A percentile compares a stretch with the other conserved stretches of the same genome.
phyloP scores from a whole-genome alignment of 2,888 invertebrate genomes.

The Ariolimax columbianus region DNA sequence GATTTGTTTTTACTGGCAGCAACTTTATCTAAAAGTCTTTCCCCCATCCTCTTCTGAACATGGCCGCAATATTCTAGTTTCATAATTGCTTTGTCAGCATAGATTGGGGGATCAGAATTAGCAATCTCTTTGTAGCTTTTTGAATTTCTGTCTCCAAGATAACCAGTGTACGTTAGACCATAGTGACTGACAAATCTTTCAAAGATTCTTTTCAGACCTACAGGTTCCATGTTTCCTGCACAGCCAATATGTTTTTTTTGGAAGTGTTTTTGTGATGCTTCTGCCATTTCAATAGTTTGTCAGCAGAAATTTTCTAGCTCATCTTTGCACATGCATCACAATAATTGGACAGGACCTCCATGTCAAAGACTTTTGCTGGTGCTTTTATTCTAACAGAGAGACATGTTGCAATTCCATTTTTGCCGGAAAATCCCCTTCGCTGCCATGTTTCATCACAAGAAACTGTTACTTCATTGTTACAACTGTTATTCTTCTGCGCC shows the following conservation, averaged over 20 bases:
- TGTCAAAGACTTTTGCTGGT: background rate
- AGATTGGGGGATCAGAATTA: background rate
- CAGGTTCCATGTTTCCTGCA: constrained; percentile 2
- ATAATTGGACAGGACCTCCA: background rate
- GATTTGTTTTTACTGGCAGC: no score
- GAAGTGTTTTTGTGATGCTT: background rate
- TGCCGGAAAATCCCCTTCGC: constrained; percentile 2
- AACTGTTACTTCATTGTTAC: no score
- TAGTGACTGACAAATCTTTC: background rate
- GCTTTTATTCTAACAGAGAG: background rate
- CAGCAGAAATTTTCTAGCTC: background rate
- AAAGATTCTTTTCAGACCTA: constrained; percentile 9
- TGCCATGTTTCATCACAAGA: background rate
- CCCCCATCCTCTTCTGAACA: no score
- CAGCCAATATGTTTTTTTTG: background rate
- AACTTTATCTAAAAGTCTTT: no score
- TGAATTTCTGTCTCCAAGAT: background rate
- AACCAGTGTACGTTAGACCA: background rate
- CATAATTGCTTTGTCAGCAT: background rate
- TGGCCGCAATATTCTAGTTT: background rate
- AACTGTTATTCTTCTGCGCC: no score
- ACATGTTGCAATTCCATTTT: constrained; percentile 8
- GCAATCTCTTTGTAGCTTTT: no score
- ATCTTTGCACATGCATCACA: background rate
- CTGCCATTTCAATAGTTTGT: background rate